phyloP scores from a whole-genome alignment of 2,797 vertebrate genomes.

The Anabas testudineus region DNA sequence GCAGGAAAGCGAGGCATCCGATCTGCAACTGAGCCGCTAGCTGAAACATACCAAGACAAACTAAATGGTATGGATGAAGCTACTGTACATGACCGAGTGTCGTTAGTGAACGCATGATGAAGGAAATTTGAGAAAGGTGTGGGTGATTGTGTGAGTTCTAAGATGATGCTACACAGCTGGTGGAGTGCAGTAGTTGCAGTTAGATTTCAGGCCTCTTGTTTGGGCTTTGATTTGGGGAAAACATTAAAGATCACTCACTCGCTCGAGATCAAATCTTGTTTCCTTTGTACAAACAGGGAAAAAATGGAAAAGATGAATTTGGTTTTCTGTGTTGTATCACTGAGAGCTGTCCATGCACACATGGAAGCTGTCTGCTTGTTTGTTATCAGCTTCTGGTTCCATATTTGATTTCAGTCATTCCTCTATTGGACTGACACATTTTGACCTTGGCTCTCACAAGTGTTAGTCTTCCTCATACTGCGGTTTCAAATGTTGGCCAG shows the following conservation, averaged over 20 bases:
- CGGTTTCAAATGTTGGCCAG: neutral
- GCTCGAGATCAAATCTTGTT: neutral
- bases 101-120: neutral
- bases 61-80: neutral
- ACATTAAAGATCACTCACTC: neutral
- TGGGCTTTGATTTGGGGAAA: neutral
- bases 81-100: neutral
- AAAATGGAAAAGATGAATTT: neutral
- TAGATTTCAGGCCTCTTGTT: neutral
- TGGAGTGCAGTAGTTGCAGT: neutral
- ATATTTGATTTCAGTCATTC: neutral
- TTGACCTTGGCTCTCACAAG: slow-evolving; percentile 1
- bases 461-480: neutral
- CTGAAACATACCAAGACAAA: slow-evolving; percentile 10
- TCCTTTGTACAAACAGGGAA: neutral
- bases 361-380: neutral
- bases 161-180: neutral
- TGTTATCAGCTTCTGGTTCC: too few species aligned
- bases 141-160: neutral
- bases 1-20: slow-evolving; percentile 5
- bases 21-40: neutral
- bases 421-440: neutral
- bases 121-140: neutral
- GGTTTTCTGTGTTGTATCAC: too few species aligned
- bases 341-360: neutral